phyloP scores from a whole-genome alignment of 2,888 invertebrate species.

The Pristionchus entomophagus region DNA sequence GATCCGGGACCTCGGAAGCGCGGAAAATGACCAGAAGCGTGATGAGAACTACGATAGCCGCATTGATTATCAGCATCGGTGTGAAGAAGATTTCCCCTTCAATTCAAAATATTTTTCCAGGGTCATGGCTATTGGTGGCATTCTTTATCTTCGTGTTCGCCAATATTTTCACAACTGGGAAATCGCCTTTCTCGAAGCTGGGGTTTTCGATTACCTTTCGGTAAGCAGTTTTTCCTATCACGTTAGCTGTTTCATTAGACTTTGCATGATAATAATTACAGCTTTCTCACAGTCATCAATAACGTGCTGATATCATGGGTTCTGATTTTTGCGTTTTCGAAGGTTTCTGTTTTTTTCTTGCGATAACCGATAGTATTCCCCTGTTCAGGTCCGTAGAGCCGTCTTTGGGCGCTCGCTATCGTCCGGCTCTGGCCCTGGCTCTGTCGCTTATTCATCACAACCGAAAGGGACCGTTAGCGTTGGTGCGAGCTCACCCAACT shows the following conservation, averaged over 20 bases:
- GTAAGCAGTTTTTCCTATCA: neutral
- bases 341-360: neutral
- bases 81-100: neutral
- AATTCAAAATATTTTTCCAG: neutral
- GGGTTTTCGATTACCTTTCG: neutral
- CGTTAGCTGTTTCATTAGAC: neutral
- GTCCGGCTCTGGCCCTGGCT: neutral
- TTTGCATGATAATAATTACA: neutral
- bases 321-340: neutral
- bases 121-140: neutral
- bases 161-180: neutral
- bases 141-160: neutral
- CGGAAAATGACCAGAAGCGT: neutral
- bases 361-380: no score
- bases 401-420: neutral
- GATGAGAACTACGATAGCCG: neutral
- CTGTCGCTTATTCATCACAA: neutral
- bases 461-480: neutral
- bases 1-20: neutral
- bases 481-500: no score
- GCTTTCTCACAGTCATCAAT: neutral
- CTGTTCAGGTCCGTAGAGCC: neutral
- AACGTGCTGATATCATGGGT: constrained; percentile 10
- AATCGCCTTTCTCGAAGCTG: constrained; percentile 3
- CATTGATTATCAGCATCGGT: neutral